A percentile compares a stretch with the other conserved stretches of the same genome.
These are phyloP conservation scores for Oreotrochilus melanogaster DNA, from an alignment of 2,113 vertebrate genomes.

Conservation along the genomic window DNA sequence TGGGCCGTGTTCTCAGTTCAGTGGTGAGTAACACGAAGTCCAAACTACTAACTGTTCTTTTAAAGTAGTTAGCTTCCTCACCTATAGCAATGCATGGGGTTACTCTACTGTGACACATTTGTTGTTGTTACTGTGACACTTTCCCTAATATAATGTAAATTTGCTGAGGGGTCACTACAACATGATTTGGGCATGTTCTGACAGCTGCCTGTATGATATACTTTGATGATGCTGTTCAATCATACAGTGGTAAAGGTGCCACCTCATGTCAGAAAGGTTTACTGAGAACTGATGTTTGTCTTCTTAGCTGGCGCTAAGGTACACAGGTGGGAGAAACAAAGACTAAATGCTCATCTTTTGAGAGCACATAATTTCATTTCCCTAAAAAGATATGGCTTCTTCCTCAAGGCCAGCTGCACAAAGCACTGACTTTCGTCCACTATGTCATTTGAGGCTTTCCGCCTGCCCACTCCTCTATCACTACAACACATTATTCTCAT, in stretches of 20 bases:
- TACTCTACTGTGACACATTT: neutral
- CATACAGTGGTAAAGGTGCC: neutral
- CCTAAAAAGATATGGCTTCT: neutral
- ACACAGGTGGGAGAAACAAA: neutral
- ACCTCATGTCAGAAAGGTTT: neutral
- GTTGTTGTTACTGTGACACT: too few species aligned
- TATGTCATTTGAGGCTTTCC: neutral
- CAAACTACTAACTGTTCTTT: neutral
- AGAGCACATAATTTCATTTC: neutral
- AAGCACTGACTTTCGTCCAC: neutral
- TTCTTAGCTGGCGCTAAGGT: neutral
- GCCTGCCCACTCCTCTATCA: neutral
- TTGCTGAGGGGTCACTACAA: neutral
- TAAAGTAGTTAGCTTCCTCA: neutral
- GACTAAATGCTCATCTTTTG: neutral
- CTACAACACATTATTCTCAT: neutral
- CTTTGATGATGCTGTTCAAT: neutral
- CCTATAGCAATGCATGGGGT: neutral
- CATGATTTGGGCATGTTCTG: neutral
- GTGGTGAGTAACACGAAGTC: slow-evolving; percentile 74
- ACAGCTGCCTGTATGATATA: neutral
- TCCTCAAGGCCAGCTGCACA: neutral
- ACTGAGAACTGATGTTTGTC: neutral
- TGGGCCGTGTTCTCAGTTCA: slow-evolving; percentile 80
- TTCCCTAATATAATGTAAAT: neutral